Base-by-base conservation (phyloP, 2,113 vertebrate genomes). In the Platichthys stellatus region DNA sequence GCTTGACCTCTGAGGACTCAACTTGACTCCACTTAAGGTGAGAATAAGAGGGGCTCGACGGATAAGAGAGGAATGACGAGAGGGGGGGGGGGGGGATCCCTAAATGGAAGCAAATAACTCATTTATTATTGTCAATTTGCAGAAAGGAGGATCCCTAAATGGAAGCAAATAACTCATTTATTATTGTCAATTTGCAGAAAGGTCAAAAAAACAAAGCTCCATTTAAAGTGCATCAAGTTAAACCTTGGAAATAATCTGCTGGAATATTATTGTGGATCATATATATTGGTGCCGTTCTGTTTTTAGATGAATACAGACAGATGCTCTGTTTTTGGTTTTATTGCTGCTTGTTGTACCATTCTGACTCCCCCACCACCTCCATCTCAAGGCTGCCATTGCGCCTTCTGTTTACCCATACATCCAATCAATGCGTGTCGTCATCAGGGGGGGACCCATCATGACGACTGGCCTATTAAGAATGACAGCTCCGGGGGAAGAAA, bases 381-480 rank as follows among this genome's bases (percentile, higher is more conserved):
- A 95, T 94, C 92, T 95, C 93, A 65, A 74, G 89, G 69, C 73
- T 67, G 91, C 93, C 92, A 95, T 94, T 93, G 94, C 94, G 93
- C 94, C 93, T 93, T 94, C 94, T 96, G 96, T 97, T 97, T 97
- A 96, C 96, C 95, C 95, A 86, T 92, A 88, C 91, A 95, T 86
- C 94, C 94, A 95, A 96, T 97, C 94, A 93, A 96, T 95, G 93
- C 92, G 94, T 98, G 97, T 95, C 98, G 98, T 99, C 97, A 98
- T 94, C 94, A 92, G 80, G 94, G 94, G 94, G 95, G 94, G 95
- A 94, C 94, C 62, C 94, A 94, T 96, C 96, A 95, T 97, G 96
- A 97, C 96, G 96, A 95, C 93, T 94, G 95, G 96, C 95, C 95
- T 95, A 95, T 95, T 96, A 96, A 96, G 96, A 96, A 96, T 98